These are phyloP conservation scores for Gambusia holbrooki DNA, from an alignment of 2,113 vertebrate species.

Conservation along the genomic window DNA sequence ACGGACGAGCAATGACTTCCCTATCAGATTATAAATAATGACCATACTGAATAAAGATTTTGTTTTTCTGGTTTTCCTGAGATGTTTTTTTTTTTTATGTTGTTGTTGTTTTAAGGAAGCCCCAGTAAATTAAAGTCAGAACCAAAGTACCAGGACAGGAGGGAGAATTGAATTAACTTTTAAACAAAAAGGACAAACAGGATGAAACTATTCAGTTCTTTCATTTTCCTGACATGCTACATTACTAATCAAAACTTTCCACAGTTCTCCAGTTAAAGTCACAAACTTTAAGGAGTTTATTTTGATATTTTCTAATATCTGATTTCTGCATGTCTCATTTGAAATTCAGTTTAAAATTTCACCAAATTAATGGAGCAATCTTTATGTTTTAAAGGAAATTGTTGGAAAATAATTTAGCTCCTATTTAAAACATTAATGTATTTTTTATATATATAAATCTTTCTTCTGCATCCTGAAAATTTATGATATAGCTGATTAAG, in stretches of 20 bases:
- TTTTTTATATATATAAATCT: background rate
- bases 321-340: background rate
- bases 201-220: background rate
- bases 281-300: background rate
- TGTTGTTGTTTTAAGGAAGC: rapidly evolving
- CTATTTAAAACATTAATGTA: background rate
- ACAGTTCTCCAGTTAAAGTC: background rate
- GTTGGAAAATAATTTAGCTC: background rate
- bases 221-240: too few species aligned
- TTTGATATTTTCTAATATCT: background rate
- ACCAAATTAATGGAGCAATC: background rate
- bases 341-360: too few species aligned
- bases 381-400: background rate
- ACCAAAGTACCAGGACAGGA: background rate
- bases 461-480: background rate
- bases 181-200: rapidly evolving
- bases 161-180: background rate
- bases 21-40: conserved; percentile 3
- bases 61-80: background rate
- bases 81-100: background rate
- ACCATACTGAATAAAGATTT: conserved; percentile 43
- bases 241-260: too few species aligned
- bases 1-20: conserved; percentile 12
- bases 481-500: too few species aligned
- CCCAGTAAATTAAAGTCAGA: background rate